Conservation (phyloP, 2,797 vertebrate species). For the Salarias fasciatus region DNA sequence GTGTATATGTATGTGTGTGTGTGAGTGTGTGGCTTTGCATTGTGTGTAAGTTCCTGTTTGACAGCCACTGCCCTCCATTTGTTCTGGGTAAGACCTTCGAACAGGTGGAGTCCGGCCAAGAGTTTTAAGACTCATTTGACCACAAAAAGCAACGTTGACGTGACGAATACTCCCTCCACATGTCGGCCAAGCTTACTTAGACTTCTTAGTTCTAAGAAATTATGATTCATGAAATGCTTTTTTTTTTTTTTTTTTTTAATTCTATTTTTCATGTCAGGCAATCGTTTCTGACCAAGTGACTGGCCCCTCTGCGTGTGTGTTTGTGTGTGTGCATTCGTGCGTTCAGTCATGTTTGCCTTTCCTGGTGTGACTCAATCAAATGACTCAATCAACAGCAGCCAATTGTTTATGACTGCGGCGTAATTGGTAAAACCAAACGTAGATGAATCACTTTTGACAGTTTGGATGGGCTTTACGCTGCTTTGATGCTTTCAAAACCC, state of each 20-base stretch:
- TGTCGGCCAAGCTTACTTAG: neutral
- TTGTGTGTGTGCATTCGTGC: neutral
- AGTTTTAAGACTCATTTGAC: slow-evolving; percentile 26
- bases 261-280: too few relatives aligned
- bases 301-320: too few relatives aligned
- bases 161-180: neutral
- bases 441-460: slow-evolving; percentile 1
- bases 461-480: neutral
- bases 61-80: slow-evolving; percentile 68
- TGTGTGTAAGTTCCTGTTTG: slow-evolving; percentile 65
- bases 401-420: slow-evolving; percentile 18
- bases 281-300: too few relatives aligned
- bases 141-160: neutral
- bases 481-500: slow-evolving; percentile 20
- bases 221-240: too few relatives aligned
- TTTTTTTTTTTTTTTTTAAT: too few relatives aligned
- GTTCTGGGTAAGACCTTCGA: slow-evolving; percentile 64
- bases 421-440: slow-evolving; percentile 11
- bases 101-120: slow-evolving; percentile 69
- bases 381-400: slow-evolving; percentile 5
- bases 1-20: slow-evolving; percentile 29
- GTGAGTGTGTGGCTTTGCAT: slow-evolving; percentile 66
- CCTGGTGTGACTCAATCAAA: neutral
- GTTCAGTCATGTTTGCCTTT: neutral
- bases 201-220: too few relatives aligned